Percentiles rank a stretch among this genome's conserved stretches.
Conservation (phyloP, 2,888 invertebrate genomes). For the Chrysomela aeneicollis region DNA sequence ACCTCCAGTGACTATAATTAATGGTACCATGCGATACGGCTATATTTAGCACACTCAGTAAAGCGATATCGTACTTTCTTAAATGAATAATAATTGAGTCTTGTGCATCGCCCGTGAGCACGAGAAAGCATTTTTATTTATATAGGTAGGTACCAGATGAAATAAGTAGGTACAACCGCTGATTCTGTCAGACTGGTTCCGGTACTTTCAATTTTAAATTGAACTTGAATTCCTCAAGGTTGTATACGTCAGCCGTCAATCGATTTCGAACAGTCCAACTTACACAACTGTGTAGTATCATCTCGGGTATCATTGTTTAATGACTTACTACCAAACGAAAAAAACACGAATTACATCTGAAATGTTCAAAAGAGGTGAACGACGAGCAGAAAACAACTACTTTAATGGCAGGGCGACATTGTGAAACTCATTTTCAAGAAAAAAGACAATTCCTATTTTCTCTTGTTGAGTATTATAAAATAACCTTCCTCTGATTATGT, state of each 20-base stretch:
- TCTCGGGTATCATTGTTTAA: too few species aligned
- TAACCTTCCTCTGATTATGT: too few species aligned
- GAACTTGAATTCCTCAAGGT: constrained; percentile 39
- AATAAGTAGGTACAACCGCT: neutral
- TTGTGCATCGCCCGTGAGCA: neutral
- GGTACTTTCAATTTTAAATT: constrained; percentile 43
- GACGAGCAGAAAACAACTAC: too few species aligned
- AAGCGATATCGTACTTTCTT: constrained; percentile 7
- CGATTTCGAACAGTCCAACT: constrained; percentile 20
- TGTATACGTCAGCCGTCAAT: constrained; percentile 25
- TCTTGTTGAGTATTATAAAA: too few species aligned
- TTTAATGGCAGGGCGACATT: too few species aligned
- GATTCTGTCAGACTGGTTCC: constrained; percentile 16
- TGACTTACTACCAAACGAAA: too few species aligned
- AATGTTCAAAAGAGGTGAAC: too few species aligned
- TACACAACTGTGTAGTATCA: constrained; percentile 4
- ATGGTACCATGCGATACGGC: constrained; percentile 3
- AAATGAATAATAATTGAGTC: constrained; percentile 1
- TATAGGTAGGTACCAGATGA: constrained; percentile 1
- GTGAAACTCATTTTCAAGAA: too few species aligned
- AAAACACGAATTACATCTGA: too few species aligned
- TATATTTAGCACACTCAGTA: constrained; percentile 3
- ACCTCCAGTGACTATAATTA: neutral
- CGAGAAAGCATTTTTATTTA: constrained; percentile 3
- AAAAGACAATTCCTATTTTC: too few species aligned